Base-by-base conservation (phyloP, 2,797 vertebrate genomes). In the Tokudaia muenninki region DNA sequence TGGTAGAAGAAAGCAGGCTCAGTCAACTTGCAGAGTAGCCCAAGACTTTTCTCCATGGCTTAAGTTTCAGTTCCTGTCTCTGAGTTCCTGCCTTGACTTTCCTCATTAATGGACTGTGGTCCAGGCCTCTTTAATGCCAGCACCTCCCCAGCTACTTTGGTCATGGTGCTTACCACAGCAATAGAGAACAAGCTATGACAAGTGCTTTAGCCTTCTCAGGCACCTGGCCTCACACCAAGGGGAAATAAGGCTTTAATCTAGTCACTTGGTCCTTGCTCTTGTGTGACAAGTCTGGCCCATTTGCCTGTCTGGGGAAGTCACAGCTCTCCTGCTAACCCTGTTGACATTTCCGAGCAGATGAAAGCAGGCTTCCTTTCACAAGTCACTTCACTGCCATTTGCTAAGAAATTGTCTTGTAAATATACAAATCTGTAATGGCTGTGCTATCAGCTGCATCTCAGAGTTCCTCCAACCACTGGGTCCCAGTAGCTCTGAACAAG, bases 401-500 rank as follows among this genome's bases (percentile, higher is more conserved):
- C 87, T 79, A 16, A 77, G 88, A 81, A 90, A 78, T 57, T 44
- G 14, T 83, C 82, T 92, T 94, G 86, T 59, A 96, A 75, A 87
- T 80, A 87, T 44, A 57, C 67, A 96, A 41, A 61, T 77, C 52
- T 47, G 0, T 41, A 29, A 37, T 59, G 52, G 80, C 96, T 6
- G 0, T 19, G n/a, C 59, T 83, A 4, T 67, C 41, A 11, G 13
- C 29, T 22, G 1, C 8, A 14, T 11, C 84, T 63, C 44, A 2
- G 81, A 78, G 9, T 19, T 10, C 21, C 72, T 83, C 29, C 59
- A 81, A 78, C 6, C 9, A 0, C 19, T n/a, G 2, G 57, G 19
- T 2, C 34, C 2, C 1, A 0, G 55, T 2, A 26, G 52, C 55
- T 37, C 67, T 16, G 34, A 52, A 13, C 1, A 17, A 61, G 63